These are phyloP conservation scores for Cydia pomonella DNA, from an alignment of 1,140 invertebrate genomes.

Conservation along the genomic window DNA sequence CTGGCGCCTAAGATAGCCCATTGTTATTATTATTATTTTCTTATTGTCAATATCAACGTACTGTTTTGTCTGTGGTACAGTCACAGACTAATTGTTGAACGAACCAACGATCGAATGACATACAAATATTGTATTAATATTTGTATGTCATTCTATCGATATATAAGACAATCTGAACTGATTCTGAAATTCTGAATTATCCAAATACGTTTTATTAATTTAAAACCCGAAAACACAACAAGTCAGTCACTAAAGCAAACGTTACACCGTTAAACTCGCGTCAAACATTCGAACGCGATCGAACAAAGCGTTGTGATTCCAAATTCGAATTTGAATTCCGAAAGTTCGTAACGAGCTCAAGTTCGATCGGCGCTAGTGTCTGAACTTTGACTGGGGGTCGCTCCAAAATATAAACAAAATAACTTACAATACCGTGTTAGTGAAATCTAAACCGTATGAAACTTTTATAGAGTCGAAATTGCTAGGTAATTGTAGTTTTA, in stretches of 20 bases:
- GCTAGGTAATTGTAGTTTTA: not conserved
- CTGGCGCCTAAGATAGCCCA: no score
- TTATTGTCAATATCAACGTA: no score
- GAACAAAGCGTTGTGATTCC: conserved; percentile 31
- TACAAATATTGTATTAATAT: no score
- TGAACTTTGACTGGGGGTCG: conserved; percentile 2
- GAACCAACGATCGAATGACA: no score
- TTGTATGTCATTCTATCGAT: no score
- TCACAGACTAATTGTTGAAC: no score
- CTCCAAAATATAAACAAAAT: conserved; percentile 2
- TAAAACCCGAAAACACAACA: not conserved
- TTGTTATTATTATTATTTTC: no score
- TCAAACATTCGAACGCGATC: conserved; percentile 22
- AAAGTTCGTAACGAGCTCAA: conserved; percentile 30
- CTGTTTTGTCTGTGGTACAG: no score
- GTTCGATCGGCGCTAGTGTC: conserved; percentile 22
- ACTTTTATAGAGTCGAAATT: not conserved
- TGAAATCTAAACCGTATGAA: not conserved
- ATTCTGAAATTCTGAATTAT: no score
- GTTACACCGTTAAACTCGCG: conserved; percentile 13
- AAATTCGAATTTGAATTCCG: conserved; percentile 14
- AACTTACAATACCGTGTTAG: not conserved
- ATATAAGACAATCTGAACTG: no score
- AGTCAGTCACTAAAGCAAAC: conserved; percentile 4
- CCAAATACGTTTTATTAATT: no score